Evolutionary conservation across 1,140 invertebrate genomes (phyloP), one percentile per base, ranked within the genome.

Genomic region (Triops longicaudatus): DNA sequence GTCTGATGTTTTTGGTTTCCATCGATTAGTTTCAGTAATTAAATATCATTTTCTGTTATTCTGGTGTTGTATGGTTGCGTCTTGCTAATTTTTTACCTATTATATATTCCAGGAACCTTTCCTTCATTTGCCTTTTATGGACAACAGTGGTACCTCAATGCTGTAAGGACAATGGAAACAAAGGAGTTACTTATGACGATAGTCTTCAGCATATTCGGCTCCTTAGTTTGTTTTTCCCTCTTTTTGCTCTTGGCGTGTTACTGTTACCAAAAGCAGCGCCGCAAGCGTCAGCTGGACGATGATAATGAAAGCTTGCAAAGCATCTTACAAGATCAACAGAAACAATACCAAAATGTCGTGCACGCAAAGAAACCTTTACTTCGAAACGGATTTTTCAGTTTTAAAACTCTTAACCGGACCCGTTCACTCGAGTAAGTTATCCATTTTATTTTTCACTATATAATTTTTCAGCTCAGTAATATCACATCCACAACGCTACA

Each of bases 141-240:
- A 37, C 31, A 37, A 37, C 2, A 37, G 31, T 37, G 31, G 31
- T 37, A 37, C 7, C 31, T 37, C 31, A 7, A 37, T 37, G 31
- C 7, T 37, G 31, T 37, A 63, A 63, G 50, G 17, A 63, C 14
- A 63, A 63, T 63, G 50, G 50, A 63, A 14, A 63, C 50, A 63
- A 63, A 63, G 22, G 50, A 63, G 50, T 22, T 63, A 22, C 17
- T 63, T 63, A 10, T 63, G 22, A 63, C 9, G 22, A 63, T 63
- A 12, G 22, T 63, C n/a, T 63, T 63, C 50, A 63, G 50, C 50
- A 63, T 63, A 63, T 22, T 63, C 6, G 50, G 50, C 50, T 63
- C 50, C 17, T 63, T 63, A 5, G 50, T 63, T 63, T 63, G 50
- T 63, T 63, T 63, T 63, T 63, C 50, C 50, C 50, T 63, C 50